phyloP scores from a whole-genome alignment of 2,888 invertebrate genomes.

The Drosophila mettleri region DNA sequence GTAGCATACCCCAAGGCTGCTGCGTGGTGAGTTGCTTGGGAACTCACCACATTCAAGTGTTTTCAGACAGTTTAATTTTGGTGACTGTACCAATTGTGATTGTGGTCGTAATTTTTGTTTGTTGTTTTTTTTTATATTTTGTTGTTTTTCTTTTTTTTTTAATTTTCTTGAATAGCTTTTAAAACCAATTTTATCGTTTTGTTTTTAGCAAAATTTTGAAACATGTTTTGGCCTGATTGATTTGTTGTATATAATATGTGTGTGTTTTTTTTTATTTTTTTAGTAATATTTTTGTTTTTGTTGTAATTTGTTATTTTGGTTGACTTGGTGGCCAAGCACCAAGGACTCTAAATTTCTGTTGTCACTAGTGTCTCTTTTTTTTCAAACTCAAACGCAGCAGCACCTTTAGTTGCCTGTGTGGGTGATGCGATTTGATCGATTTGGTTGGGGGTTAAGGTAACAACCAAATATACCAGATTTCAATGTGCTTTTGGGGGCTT shows the following conservation, averaged over 20 bases:
- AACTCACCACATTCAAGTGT: slow-evolving; percentile 29
- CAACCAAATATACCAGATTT: slow-evolving; percentile 50
- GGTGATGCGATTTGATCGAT: slow-evolving; percentile 56
- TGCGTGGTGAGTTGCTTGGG: slow-evolving; percentile 22
- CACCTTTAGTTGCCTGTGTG: slow-evolving; percentile 70
- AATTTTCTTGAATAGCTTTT: slow-evolving; percentile 44
- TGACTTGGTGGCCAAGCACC: slow-evolving; percentile 58
- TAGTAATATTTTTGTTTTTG: slow-evolving; percentile 52
- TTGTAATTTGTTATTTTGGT: slow-evolving; percentile 49
- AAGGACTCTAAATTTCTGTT: slow-evolving; percentile 55
- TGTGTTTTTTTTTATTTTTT: slow-evolving; percentile 36
- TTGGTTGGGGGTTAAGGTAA: slow-evolving; percentile 32
- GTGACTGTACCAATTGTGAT: slow-evolving; percentile 25
- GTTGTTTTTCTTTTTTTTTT: slow-evolving; percentile 9
- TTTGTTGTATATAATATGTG: slow-evolving; percentile 81
- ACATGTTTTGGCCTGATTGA: slow-evolving; percentile 85
- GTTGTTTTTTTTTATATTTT: neutral
- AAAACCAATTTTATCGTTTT: slow-evolving; percentile 70
- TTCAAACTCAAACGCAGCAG: slow-evolving; percentile 82
- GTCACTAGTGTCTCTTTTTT: slow-evolving; percentile 86
- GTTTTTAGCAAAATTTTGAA: slow-evolving; percentile 83
- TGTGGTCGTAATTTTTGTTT: slow-evolving; percentile 2
- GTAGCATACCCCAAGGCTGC: slow-evolving; percentile 37
- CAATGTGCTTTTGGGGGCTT: slow-evolving; percentile 42
- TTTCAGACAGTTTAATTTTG: slow-evolving; percentile 11